Evolutionary conservation across 2,888 invertebrate genomes (phyloP), one percentile per base, ranked within the genome.

Genomic region (Rotaria sp.): DNA sequence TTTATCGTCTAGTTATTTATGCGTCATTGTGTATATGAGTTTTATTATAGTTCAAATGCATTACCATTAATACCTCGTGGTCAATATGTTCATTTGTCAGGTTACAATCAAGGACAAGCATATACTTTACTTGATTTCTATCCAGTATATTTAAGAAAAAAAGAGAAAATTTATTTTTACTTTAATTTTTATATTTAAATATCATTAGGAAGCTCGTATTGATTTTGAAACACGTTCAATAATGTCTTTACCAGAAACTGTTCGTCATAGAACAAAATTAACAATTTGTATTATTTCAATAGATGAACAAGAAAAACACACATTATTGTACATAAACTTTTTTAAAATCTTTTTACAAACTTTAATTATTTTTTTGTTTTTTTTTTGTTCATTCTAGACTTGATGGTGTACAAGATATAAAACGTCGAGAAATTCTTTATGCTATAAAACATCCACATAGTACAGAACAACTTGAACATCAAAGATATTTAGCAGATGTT

Each of bases 41-140:
- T 24, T 41, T 45, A 59, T 88, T 88, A 38, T 88, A 91, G 90
- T 88, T 89, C 90, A 18, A 91, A 90, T 87, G 90, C 91, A 21
- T 88, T 91, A 87, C 91, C 91, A 50, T 90, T 91, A 87, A 89
- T 91, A 52, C 88, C 88, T 38, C 87, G 90, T 85, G 90, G 90
- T 3, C 87, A 88, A 48, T 91, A 90, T 85, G 84, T 87, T 50
- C 89, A 89, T 84, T 84, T 88, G 18, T 86, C 84, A 11, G 90
- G 90, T 18, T 88, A 89, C 5, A 87, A 89, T 85, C 88, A 88
- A 84, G 90, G 89, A 15, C 87, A 89, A 80, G 89, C 89, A 5
- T 90, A 89, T 87, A 89, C 89, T 24, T 85, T 91, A 18, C 87
- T 88, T 35, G 90, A 91, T 87, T 90, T 90, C n/a, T 88, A 87